phyloP scores from a whole-genome alignment of 2,888 invertebrate species.

The Arge pagana region DNA sequence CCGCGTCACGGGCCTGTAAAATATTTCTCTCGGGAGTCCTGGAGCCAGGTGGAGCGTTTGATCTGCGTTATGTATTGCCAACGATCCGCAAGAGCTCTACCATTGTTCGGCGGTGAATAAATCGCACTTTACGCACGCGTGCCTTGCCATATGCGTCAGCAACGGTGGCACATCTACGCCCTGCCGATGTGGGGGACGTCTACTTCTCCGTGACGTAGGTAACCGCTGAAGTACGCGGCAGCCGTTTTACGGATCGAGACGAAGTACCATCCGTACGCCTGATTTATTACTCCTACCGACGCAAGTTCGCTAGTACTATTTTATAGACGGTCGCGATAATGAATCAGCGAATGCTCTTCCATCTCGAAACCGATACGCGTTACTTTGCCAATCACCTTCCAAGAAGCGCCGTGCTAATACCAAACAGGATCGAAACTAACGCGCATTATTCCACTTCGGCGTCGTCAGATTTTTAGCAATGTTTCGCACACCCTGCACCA shows the following conservation, averaged over 20 bases:
- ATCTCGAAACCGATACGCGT: not conserved
- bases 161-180: too few relatives aligned
- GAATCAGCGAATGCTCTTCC: conserved; percentile 10
- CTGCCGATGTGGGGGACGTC: too few relatives aligned
- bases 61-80: not conserved
- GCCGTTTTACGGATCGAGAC: not conserved
- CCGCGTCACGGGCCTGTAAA: conserved; percentile 29
- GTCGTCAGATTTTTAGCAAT: not conserved
- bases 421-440: too few relatives aligned
- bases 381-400: conserved; percentile 1
- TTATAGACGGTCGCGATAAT: not conserved
- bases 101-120: not conserved
- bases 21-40: conserved; percentile 25
- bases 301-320: too few relatives aligned
- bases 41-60: not conserved
- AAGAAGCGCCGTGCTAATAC: not conserved
- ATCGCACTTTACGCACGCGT: not conserved
- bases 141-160: too few relatives aligned
- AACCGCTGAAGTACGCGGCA: conserved; percentile 28
- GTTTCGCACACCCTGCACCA: too few relatives aligned
- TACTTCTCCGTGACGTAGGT: not conserved
- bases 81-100: not conserved
- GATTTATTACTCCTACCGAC: too few relatives aligned
- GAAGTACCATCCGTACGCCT: not conserved
- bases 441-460: too few relatives aligned